These are phyloP conservation scores for Euura saliciscinereae DNA, from an alignment of 1,140 invertebrate genomes.

Conservation along the genomic window DNA sequence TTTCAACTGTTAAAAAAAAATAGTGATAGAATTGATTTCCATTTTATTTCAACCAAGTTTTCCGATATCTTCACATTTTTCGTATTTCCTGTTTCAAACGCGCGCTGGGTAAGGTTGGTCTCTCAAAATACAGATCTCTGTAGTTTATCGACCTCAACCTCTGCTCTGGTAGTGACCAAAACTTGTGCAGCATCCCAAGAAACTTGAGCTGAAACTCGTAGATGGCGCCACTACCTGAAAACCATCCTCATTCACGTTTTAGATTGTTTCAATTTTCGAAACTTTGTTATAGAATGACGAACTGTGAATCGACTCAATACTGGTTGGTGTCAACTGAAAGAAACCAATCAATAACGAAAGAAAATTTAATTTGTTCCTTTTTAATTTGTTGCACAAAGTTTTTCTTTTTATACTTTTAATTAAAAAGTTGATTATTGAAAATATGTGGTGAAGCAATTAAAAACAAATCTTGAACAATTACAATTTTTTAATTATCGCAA, in stretches of 20 bases:
- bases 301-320: no score
- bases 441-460: no score
- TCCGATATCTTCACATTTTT: neutral
- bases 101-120: neutral
- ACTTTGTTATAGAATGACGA: no score
- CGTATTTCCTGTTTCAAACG: neutral
- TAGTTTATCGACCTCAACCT: neutral
- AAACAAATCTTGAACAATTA: no score
- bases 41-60: neutral
- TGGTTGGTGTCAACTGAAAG: no score
- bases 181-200: neutral
- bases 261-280: no score
- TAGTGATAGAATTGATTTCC: neutral
- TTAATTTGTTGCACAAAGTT: no score
- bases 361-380: no score
- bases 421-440: no score
- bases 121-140: neutral
- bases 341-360: no score
- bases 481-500: no score
- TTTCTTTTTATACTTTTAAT: no score
- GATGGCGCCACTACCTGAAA: constrained; percentile 6
- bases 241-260: neutral
- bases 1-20: neutral
- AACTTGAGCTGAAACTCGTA: neutral
- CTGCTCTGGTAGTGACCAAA: neutral